Conservation (phyloP, 2,888 invertebrate species). For the Teleiodes luculella region DNA sequence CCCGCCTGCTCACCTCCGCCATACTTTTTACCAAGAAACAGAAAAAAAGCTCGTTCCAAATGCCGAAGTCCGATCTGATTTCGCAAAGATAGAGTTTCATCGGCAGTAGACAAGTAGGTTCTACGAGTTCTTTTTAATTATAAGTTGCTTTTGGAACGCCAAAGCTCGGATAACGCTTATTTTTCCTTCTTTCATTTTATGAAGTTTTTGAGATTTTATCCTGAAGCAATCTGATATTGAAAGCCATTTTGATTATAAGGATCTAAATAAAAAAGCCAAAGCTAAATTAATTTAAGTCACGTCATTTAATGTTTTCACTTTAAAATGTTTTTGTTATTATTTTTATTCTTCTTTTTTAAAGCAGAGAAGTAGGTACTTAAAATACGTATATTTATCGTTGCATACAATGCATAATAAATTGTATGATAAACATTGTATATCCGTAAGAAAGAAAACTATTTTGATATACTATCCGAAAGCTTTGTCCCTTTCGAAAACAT, state of each 20-base stretch:
- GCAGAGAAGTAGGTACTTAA: too few relatives aligned
- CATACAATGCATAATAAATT: neutral
- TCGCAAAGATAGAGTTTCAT: conserved; percentile 71
- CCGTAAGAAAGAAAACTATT: conserved; percentile 23
- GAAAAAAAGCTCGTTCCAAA: conserved; percentile 47
- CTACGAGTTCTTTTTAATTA: conserved; percentile 67
- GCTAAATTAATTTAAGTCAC: too few relatives aligned
- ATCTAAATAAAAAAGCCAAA: too few relatives aligned
- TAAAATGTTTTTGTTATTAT: too few relatives aligned
- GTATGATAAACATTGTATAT: neutral
- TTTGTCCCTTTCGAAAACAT: conserved; percentile 53
- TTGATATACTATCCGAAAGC: conserved; percentile 34
- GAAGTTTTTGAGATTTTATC: conserved; percentile 9
- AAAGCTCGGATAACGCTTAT: conserved; percentile 46
- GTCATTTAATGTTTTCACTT: too few relatives aligned
- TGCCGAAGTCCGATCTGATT: conserved; percentile 57
- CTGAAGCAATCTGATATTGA: conserved; percentile 3
- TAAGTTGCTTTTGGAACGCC: conserved; percentile 49
- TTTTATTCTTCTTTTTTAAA: too few relatives aligned
- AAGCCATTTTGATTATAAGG: too few relatives aligned
- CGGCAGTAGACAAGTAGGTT: conserved; percentile 56
- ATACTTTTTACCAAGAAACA: conserved; percentile 54
- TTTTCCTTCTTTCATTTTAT: conserved; percentile 17
- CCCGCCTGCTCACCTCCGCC: conserved; percentile 49
- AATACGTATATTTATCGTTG: too few relatives aligned